Evolutionary conservation across 2,888 invertebrate genomes (phyloP).

Genomic region (Drosophila pseudotalamancana): DNA sequence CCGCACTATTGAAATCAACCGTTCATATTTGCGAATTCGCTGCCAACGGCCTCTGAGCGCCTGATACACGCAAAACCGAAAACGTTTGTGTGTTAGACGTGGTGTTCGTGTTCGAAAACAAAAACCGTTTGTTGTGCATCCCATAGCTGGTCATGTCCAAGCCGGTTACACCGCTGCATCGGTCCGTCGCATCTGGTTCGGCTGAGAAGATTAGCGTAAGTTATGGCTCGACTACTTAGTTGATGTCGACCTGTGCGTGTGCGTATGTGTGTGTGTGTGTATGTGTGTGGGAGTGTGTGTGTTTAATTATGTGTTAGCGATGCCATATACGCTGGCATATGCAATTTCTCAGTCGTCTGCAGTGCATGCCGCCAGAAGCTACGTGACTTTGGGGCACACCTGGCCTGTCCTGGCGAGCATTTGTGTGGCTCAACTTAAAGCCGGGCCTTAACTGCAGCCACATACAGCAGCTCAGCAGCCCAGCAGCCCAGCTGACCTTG

Average conservation of each 20-base stretch:
- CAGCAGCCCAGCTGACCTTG: constrained; percentile 47
- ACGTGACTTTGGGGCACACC: constrained; percentile 14
- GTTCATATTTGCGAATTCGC: constrained; percentile 18
- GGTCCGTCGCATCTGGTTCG: constrained; percentile 26
- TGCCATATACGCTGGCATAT: constrained; percentile 1
- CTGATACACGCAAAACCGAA: constrained; percentile 56
- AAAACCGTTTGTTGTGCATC: constrained; percentile 45
- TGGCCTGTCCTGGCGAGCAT: constrained; percentile 14
- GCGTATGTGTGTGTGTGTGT: background rate
- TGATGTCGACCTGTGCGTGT: background rate
- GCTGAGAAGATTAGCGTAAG: constrained; percentile 71
- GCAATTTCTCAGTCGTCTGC: constrained; percentile 25
- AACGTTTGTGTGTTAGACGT: constrained; percentile 63
- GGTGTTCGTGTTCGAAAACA: constrained; percentile 28
- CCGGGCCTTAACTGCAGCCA: constrained; percentile 21
- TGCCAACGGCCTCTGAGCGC: constrained; percentile 63
- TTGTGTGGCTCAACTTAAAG: constrained; percentile 41
- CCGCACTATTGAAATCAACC: constrained; percentile 1
- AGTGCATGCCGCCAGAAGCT: constrained; percentile 6
- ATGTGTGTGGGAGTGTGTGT: background rate
- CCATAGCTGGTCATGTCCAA: constrained; percentile 55
- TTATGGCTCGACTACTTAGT: constrained; percentile 25
- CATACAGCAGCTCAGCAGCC: constrained; percentile 14
- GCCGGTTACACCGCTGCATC: constrained; percentile 69
- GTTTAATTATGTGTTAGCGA: constrained; percentile 30